Evolutionary conservation across 2,797 vertebrate species (phyloP).

Genomic region (Chromis chromis): DNA sequence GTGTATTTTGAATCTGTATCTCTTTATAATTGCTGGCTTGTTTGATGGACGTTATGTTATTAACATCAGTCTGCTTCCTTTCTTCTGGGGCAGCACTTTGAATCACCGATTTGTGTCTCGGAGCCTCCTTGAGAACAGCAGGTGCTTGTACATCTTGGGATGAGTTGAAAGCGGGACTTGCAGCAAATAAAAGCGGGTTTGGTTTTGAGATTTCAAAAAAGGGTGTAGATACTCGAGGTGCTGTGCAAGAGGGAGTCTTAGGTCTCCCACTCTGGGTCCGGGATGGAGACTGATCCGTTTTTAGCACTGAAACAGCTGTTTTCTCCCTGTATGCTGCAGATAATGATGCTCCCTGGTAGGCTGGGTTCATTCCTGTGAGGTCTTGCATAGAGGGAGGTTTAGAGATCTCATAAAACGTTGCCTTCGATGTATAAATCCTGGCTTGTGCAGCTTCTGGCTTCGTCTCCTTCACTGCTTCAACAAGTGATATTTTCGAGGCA

Average conservation of each 20-base stretch:
- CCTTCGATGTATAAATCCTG: slow-evolving; percentile 81
- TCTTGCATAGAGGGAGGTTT: slow-evolving; percentile 78
- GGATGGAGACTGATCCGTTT: slow-evolving; percentile 47
- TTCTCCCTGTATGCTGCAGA: slow-evolving; percentile 51
- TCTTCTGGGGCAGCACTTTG: slow-evolving; percentile 40
- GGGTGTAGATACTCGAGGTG: slow-evolving; percentile 64
- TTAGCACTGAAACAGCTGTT: slow-evolving; percentile 37
- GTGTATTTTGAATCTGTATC: slow-evolving; percentile 44
- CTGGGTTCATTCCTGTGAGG: slow-evolving; percentile 49
- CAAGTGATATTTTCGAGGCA: slow-evolving; percentile 65
- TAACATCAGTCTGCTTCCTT: slow-evolving; percentile 31
- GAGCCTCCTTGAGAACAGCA: slow-evolving; percentile 28
- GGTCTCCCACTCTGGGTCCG: slow-evolving; percentile 64
- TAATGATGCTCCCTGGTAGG: slow-evolving; percentile 45
- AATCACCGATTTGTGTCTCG: slow-evolving; percentile 40
- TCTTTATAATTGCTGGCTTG: slow-evolving; percentile 44
- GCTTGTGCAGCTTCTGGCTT: slow-evolving; percentile 55
- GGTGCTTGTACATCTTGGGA: slow-evolving; percentile 51
- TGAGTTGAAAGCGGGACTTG: slow-evolving; percentile 65
- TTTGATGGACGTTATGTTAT: slow-evolving; percentile 31
- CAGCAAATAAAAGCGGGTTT: slow-evolving; percentile 72
- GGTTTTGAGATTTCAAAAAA: slow-evolving; percentile 80
- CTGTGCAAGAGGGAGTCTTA: slow-evolving; percentile 67
- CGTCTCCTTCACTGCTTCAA: slow-evolving; percentile 54
- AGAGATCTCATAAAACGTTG: slow-evolving; percentile 82